Conservation (phyloP, 1,140 invertebrate species). For the Lepidurus packardi region DNA sequence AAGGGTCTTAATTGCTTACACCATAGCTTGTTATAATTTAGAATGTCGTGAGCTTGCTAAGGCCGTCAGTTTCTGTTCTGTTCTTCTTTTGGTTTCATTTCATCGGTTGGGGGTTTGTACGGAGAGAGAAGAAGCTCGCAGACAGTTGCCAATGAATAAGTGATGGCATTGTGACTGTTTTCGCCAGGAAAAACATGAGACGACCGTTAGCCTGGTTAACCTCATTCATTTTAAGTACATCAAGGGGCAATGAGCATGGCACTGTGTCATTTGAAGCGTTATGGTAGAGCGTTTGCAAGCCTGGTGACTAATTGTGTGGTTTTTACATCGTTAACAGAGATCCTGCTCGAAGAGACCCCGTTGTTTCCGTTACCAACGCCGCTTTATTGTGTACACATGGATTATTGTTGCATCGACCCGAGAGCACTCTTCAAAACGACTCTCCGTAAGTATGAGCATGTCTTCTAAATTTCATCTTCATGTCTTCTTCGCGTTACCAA, state of each 20-base stretch:
- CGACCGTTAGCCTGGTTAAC: neutral
- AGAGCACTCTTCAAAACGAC: constrained; percentile 26
- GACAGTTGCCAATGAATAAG: neutral
- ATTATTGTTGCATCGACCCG: constrained; percentile 33
- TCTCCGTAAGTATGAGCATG: constrained; percentile 28
- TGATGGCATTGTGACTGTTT: constrained; percentile 13
- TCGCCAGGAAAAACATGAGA: constrained; percentile 1
- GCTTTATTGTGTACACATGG: constrained; percentile 35
- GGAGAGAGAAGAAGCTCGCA: neutral
- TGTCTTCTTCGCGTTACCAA: neutral
- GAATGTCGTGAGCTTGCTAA: too few species aligned
- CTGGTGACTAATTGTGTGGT: constrained; percentile 1
- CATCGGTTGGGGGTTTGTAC: neutral
- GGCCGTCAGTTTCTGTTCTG: neutral
- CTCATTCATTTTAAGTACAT: constrained; percentile 6
- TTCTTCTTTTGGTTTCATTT: neutral
- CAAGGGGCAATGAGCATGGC: neutral
- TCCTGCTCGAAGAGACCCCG: constrained; percentile 29
- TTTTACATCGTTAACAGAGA: constrained; percentile 34
- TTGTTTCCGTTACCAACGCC: constrained; percentile 28
- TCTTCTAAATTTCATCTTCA: constrained; percentile 1
- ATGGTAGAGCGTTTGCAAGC: neutral
- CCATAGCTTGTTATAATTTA: too few species aligned
- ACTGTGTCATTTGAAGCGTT: neutral
- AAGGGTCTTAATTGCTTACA: too few species aligned